A percentile compares a stretch with the other conserved stretches of the same genome.
Evolutionary conservation across 2,113 vertebrate species (phyloP).

Genomic region (Muntiacus muntjak): DNA sequence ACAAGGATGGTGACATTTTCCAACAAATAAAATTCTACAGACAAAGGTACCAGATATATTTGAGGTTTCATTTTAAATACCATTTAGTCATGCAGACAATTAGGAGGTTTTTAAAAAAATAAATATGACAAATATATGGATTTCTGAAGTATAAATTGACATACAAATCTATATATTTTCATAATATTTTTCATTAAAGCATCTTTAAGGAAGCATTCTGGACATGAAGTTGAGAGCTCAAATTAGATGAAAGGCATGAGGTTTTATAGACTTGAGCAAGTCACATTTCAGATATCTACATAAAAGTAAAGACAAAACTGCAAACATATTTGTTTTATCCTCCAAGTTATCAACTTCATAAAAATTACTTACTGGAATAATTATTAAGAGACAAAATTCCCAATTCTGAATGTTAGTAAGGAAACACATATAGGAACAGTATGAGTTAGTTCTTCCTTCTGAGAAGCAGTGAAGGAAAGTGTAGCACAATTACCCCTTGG

Average conservation of each 20-base stretch:
- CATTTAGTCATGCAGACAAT: slow-evolving; percentile 49
- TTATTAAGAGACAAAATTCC: neutral
- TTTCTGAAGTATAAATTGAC: slow-evolving; percentile 68
- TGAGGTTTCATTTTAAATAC: slow-evolving; percentile 48
- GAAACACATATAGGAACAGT: neutral
- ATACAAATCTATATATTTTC: slow-evolving; percentile 71
- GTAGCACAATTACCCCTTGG: neutral
- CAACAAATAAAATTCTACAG: slow-evolving; percentile 28
- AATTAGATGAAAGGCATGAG: slow-evolving; percentile 47
- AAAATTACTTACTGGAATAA: slow-evolving; percentile 26
- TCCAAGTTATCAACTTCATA: slow-evolving; percentile 7
- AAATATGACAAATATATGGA: slow-evolving; percentile 72
- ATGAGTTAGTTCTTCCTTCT: neutral
- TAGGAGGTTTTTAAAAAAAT: slow-evolving; percentile 61
- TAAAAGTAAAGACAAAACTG: slow-evolving; percentile 46
- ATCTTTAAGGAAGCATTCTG: slow-evolving; percentile 58
- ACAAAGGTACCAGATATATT: slow-evolving; percentile 10
- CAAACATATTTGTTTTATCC: slow-evolving; percentile 8
- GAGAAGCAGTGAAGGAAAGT: neutral
- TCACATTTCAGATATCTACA: slow-evolving; percentile 51
- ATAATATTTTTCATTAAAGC: slow-evolving; percentile 58
- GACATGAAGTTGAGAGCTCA: slow-evolving; percentile 50
- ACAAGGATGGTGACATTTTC: slow-evolving; percentile 15
- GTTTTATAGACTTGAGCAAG: slow-evolving; percentile 46
- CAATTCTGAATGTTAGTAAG: slow-evolving; percentile 12